Evolutionary conservation across 2,888 invertebrate genomes (phyloP), one percentile per base, ranked within the genome.

Genomic region (Prosapia bicincta): DNA sequence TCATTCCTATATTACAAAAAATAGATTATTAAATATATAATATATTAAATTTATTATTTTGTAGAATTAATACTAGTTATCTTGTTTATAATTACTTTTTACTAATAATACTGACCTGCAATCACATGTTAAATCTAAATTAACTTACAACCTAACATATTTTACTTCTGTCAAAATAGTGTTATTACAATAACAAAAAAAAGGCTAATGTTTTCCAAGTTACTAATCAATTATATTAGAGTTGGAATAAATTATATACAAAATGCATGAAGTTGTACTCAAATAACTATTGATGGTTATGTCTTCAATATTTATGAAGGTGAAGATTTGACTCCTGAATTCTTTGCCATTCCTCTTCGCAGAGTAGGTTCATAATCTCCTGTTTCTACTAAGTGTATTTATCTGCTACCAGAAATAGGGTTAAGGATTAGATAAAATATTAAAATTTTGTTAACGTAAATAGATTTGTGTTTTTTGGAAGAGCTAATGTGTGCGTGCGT

Each of bases 351-450:
- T 87, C 94, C 94, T 79, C 90, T 90, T 81, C 95, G 89, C 74
- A 96, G 87, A 72, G 90, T 85, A 76, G 91, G 90, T 0, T 96
- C 90, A 81, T 94, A 93, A 81, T 96, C 94, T 68, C 94, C 93
- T 85, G 96, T 96, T 84, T 94, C 90, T 68, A 96, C 91, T 81
- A 96, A 90, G 78, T 90, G 87, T 83, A 86, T 93, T 91, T 93
- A 94, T 94, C 96, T 96, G 86, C 0, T 88, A 88, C 83, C 80
- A 78, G 30, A 23, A 13, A 15, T n/a, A n/a, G n/a, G n/a, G n/a
- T n/a, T n/a, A n/a, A n/a, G n/a, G n/a, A n/a, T n/a, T n/a, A n/a
- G n/a, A n/a, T n/a, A n/a, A n/a, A n/a, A n/a, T n/a, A n/a, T n/a
- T n/a, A n/a, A n/a, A n/a, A n/a, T n/a, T n/a, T n/a, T n/a, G n/a